Conservation (phyloP, 1,140 invertebrate species). For the Linepithema humile region DNA sequence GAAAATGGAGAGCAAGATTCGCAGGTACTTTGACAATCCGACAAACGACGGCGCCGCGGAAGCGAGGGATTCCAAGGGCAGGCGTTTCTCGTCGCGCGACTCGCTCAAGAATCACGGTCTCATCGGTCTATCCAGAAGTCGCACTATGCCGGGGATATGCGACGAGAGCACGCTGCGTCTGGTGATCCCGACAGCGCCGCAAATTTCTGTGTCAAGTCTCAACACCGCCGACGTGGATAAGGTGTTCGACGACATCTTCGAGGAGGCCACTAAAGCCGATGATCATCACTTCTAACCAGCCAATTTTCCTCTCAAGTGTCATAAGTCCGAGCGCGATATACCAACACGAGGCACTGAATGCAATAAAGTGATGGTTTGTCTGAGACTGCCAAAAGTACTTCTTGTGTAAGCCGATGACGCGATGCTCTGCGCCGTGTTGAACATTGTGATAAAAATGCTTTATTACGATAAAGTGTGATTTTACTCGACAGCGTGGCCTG, state of each 20-base stretch:
- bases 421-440: background rate
- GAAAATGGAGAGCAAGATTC: constrained; percentile 91
- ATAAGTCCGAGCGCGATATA: no score
- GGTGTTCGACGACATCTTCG: constrained; percentile 91
- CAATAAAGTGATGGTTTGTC: background rate
- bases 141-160: constrained; percentile 89
- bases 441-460: background rate
- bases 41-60: constrained; percentile 50
- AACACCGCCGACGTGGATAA: constrained; percentile 90
- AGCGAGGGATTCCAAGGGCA: constrained; percentile 61
- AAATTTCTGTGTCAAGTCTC: constrained; percentile 58
- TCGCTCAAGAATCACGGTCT: constrained; percentile 62
- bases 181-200: constrained; percentile 1
- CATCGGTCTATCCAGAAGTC: constrained; percentile 86
- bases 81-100: constrained; percentile 57
- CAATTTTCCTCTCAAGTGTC: background rate
- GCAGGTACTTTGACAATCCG: constrained; percentile 89
- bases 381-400: background rate
- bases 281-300: constrained; percentile 66
- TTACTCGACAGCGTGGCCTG: background rate
- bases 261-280: constrained; percentile 78
- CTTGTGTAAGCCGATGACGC: background rate
- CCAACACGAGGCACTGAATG: background rate
- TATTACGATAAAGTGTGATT: background rate
- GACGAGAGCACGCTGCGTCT: constrained; percentile 85